A percentile compares a stretch with the other conserved stretches of the same genome.
Conservation (phyloP, 2,113 vertebrate genomes). For the Seriola rivoliana region DNA sequence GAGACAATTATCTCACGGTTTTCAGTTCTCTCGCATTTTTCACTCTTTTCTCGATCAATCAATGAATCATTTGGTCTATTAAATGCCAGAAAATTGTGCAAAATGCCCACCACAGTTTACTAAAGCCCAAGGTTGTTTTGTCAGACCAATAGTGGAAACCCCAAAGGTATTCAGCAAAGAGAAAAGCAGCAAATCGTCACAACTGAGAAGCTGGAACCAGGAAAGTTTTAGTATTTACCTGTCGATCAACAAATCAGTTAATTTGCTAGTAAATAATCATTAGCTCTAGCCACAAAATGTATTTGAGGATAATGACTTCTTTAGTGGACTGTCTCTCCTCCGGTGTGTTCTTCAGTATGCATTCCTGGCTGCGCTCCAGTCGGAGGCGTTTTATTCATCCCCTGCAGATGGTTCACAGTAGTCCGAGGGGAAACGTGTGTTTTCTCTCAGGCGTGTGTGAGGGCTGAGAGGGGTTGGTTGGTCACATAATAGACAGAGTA, state of each 20-base stretch:
- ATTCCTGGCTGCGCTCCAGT: constrained; percentile 45
- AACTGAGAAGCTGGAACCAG: neutral
- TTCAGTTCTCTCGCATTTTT: too few species aligned
- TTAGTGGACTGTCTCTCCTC: neutral
- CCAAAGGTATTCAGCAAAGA: too few species aligned
- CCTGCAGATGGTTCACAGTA: constrained; percentile 60
- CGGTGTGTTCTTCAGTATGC: constrained; percentile 18
- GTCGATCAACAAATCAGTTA: neutral
- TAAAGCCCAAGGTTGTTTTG: too few species aligned
- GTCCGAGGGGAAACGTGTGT: constrained; percentile 64
- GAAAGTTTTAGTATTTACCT: neutral
- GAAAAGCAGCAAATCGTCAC: too few species aligned
- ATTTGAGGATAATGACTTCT: neutral
- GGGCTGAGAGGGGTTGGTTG: constrained; percentile 3
- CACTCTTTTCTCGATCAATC: too few species aligned
- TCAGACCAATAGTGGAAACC: neutral
- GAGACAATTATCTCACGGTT: neutral
- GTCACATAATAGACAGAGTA: constrained; percentile 24
- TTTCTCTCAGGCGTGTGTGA: constrained; percentile 75
- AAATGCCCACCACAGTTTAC: too few species aligned
- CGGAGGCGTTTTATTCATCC: constrained; percentile 14
- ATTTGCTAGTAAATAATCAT: neutral
- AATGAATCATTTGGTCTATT: too few species aligned
- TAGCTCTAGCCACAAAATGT: neutral
- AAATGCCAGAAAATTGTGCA: too few species aligned